phyloP scores from a whole-genome alignment of 2,888 invertebrate species.

The Cephonodes hylas region DNA sequence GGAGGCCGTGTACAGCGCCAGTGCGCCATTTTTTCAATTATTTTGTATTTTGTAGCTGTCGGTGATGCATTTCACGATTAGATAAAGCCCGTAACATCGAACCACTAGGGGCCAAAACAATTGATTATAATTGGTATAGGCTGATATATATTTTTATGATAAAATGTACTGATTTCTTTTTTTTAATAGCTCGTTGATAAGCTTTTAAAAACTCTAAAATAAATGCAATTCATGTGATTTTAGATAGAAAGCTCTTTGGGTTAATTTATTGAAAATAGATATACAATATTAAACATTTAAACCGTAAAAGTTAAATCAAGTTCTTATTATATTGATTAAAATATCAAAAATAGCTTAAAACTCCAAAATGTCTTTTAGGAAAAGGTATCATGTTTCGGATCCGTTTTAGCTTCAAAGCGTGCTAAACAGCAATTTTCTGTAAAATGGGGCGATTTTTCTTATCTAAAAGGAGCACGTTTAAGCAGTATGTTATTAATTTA shows the following conservation, averaged over 20 bases:
- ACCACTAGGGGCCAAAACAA: not conserved
- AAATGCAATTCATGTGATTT: not conserved
- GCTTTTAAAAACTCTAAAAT: not conserved
- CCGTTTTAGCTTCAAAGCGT: too few relatives aligned
- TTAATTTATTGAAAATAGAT: too few relatives aligned
- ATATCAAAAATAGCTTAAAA: too few relatives aligned
- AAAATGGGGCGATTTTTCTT: not conserved
- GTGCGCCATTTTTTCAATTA: conserved; percentile 26
- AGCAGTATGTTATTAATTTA: not conserved
- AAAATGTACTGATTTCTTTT: not conserved
- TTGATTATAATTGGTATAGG: not conserved
- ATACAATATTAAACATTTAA: too few relatives aligned
- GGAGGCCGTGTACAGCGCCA: conserved; percentile 46
- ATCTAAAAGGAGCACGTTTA: not conserved
- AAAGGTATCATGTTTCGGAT: too few relatives aligned
- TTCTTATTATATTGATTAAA: too few relatives aligned
- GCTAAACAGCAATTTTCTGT: not conserved
- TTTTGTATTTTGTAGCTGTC: conserved; percentile 19
- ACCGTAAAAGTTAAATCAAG: too few relatives aligned
- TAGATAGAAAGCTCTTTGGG: not conserved
- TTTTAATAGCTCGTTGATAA: not conserved
- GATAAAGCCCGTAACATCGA: conserved; percentile 6
- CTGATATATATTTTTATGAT: not conserved
- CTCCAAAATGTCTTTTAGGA: too few relatives aligned
- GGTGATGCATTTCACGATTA: conserved; percentile 15